Evolutionary conservation across 1,140 invertebrate species (phyloP).

Genomic region (Cyrtorhinus lividipennis): DNA sequence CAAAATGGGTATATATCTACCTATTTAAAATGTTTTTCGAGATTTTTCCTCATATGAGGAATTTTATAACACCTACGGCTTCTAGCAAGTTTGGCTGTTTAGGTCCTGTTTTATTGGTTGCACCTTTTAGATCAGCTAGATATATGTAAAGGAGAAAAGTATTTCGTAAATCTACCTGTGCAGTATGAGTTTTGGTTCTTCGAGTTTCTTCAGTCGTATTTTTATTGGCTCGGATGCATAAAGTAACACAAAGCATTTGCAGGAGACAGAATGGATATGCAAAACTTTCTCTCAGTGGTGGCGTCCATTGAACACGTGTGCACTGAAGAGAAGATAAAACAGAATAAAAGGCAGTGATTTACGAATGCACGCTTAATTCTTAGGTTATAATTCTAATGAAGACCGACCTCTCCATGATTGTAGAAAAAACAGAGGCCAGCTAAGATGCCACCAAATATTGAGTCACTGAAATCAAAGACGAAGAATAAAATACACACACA

Average conservation of each 20-base stretch:
- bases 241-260: constrained; percentile 28
- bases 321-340: constrained; percentile 29
- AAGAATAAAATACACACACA: not conserved
- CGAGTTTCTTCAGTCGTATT: constrained; percentile 14
- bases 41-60: too few relatives aligned
- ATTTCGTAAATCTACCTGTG: too few relatives aligned
- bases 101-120: too few relatives aligned
- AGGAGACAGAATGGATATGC: constrained; percentile 50
- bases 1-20: too few relatives aligned
- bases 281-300: constrained; percentile 68
- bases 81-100: too few relatives aligned
- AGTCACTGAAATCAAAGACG: constrained; percentile 36
- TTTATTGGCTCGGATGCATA: constrained; percentile 15
- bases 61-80: too few relatives aligned
- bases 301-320: constrained; percentile 70
- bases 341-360: not conserved
- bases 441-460: constrained; percentile 50
- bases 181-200: constrained; percentile 14
- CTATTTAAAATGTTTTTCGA: too few relatives aligned
- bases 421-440: constrained; percentile 53
- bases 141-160: too few relatives aligned
- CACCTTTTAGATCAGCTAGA: too few relatives aligned
- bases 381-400: too few relatives aligned
- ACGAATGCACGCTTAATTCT: too few relatives aligned
- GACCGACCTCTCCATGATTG: constrained; percentile 55